Conservation (phyloP, 2,113 vertebrate genomes). For the Lepus americanus region DNA sequence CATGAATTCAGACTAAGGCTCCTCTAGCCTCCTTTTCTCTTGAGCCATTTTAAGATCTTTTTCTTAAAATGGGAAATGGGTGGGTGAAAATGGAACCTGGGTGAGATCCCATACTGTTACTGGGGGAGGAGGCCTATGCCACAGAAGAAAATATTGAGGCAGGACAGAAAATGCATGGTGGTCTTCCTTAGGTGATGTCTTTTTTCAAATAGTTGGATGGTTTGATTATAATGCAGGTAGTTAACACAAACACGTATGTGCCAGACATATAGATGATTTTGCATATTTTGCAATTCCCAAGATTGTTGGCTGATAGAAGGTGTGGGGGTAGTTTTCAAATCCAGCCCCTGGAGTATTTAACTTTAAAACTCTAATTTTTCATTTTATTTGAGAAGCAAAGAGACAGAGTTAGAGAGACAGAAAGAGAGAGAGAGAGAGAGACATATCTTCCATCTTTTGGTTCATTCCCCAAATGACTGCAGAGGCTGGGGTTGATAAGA, state of each 20-base stretch:
- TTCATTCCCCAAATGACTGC: too few relatives aligned
- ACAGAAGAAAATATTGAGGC: background rate
- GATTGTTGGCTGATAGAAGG: background rate
- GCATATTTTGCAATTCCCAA: background rate
- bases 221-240: background rate
- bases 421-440: too few relatives aligned
- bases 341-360: background rate
- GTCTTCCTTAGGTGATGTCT: background rate
- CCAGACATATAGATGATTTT: background rate
- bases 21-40: background rate
- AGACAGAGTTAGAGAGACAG: too few relatives aligned
- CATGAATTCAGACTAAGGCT: background rate
- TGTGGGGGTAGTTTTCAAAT: background rate
- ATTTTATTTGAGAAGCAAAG: too few relatives aligned
- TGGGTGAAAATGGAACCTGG: background rate
- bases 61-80: background rate
- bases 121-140: background rate
- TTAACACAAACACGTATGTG: background rate
- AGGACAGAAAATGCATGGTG: background rate
- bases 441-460: too few relatives aligned
- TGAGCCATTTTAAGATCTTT: background rate
- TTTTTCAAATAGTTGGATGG: background rate
- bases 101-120: too few relatives aligned
- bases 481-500: too few relatives aligned
- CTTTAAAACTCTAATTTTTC: too few relatives aligned